phyloP scores from a whole-genome alignment of 92 coral and sea anemone species.

The Bergia sp. region DNA sequence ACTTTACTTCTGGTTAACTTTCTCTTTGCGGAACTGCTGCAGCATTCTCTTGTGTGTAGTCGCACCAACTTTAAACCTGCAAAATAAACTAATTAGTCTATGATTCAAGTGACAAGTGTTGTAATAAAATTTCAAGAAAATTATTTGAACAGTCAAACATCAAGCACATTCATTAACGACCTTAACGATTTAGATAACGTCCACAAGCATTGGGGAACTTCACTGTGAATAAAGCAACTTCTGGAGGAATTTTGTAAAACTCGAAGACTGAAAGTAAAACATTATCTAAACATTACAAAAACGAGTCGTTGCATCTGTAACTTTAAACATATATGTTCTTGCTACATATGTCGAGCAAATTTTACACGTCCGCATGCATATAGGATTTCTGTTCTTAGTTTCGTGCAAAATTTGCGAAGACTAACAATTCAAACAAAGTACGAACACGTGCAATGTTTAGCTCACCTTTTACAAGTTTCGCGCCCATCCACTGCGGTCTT shows the following conservation, averaged over 20 bases:
- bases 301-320: slow-evolving; percentile 4
- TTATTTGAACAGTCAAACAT: slow-evolving; percentile 4
- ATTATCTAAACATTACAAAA: neutral
- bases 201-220: slow-evolving; percentile 9
- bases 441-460: slow-evolving; percentile 15
- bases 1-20: slow-evolving; percentile 2
- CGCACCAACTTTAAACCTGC: slow-evolving; percentile 21
- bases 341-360: slow-evolving; percentile 9
- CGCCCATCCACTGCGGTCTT: slow-evolving; percentile 11
- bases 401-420: neutral
- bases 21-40: slow-evolving; percentile 14
- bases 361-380: neutral
- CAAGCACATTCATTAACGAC: neutral
- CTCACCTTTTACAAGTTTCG: slow-evolving; percentile 17
- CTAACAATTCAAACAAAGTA: neutral
- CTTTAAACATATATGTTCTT: slow-evolving; percentile 11
- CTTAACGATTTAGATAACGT: neutral
- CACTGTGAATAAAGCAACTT: slow-evolving; percentile 15
- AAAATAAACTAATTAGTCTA: slow-evolving; percentile 6
- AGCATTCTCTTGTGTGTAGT: slow-evolving; percentile 2
- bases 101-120: neutral
- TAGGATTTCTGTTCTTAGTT: neutral
- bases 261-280: slow-evolving; percentile 17
- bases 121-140: neutral
- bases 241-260: neutral